phyloP scores from a whole-genome alignment of 2,888 invertebrate species.

The Orthonychiurus folsomi region DNA sequence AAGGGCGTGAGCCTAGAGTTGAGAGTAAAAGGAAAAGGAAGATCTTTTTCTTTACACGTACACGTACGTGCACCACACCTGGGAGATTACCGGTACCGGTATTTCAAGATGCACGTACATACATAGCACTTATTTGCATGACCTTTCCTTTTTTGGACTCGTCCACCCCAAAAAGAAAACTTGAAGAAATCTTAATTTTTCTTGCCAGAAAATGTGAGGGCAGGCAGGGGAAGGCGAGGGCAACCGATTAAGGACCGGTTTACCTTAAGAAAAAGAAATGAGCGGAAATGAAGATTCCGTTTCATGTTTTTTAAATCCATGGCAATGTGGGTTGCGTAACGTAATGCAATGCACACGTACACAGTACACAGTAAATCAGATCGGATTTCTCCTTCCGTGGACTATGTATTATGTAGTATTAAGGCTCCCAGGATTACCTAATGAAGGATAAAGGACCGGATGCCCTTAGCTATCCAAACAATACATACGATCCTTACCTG shows the following conservation, averaged over 20 bases:
- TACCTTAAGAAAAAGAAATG: too few relatives aligned
- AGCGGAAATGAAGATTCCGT: slow-evolving; percentile 1
- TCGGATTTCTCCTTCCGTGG: background rate
- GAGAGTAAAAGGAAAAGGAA: too few relatives aligned
- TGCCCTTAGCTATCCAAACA: background rate
- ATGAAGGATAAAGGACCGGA: background rate
- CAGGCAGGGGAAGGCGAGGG: background rate
- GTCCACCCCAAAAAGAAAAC: background rate
- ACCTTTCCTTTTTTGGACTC: too few relatives aligned
- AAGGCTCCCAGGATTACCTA: background rate
- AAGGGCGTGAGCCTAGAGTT: background rate
- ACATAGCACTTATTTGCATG: too few relatives aligned
- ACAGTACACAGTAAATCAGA: background rate
- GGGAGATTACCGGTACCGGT: background rate
- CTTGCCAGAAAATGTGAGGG: background rate
- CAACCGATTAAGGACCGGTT: background rate
- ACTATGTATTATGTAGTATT: too few relatives aligned
- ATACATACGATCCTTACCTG: too few relatives aligned
- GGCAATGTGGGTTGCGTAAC: too few relatives aligned
- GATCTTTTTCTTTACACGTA: too few relatives aligned
- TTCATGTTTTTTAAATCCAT: too few relatives aligned
- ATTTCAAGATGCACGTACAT: background rate
- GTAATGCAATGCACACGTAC: too few relatives aligned
- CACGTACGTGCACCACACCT: background rate
- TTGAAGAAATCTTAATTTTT: background rate